Base-by-base conservation (phyloP, 2,888 invertebrate genomes). In the Tubulanus polymorphus region DNA sequence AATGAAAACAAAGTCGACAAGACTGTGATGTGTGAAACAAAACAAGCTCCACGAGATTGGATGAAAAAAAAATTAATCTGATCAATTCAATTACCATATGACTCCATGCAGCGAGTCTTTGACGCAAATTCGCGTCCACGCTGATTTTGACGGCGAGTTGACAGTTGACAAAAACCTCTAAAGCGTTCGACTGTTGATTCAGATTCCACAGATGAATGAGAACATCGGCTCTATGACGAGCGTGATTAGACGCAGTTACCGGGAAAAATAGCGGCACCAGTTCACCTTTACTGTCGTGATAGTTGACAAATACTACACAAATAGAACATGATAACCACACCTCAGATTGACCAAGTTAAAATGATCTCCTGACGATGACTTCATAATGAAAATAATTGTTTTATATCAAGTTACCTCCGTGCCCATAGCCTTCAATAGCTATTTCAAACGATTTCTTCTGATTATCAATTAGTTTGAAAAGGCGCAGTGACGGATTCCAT, bases 301-400 rank as follows among this genome's bases (percentile, higher is more conserved):
- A 41, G 41, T 41, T 41, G 41, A 41, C 41, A 41, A 41, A 41
- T 20, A 41, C 41, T 41, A n/a, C n/a, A n/a, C n/a, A n/a, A n/a
- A n/a, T n/a, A n/a, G n/a, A n/a, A n/a, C n/a, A n/a, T n/a, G n/a
- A n/a, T n/a, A n/a, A n/a, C n/a, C n/a, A n/a, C n/a, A n/a, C n/a
- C n/a, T n/a, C n/a, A n/a, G n/a, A n/a, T n/a, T n/a, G n/a, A n/a
- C n/a, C n/a, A n/a, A n/a, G n/a, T n/a, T n/a, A n/a, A n/a, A n/a
- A n/a, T n/a, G n/a, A n/a, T n/a, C n/a, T n/a, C n/a, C n/a, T n/a
- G n/a, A n/a, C n/a, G n/a, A n/a, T n/a, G n/a, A n/a, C n/a, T n/a
- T n/a, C n/a, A n/a, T n/a, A n/a, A n/a, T n/a, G n/a, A n/a, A n/a
- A n/a, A n/a, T n/a, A n/a, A n/a, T n/a, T n/a, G n/a, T n/a, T n/a